phyloP scores from a whole-genome alignment of 2,888 invertebrate species.

The Drosophila anomalata region DNA sequence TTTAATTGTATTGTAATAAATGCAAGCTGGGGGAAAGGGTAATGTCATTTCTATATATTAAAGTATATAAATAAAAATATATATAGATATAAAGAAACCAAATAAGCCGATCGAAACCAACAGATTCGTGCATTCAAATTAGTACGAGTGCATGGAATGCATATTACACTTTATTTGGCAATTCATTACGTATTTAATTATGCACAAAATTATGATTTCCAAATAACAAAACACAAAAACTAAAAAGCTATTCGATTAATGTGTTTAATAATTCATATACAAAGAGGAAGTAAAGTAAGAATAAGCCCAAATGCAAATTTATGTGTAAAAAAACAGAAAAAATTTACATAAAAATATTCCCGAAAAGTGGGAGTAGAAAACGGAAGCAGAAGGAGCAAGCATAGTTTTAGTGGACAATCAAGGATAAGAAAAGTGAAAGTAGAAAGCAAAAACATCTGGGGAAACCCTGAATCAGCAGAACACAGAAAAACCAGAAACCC shows the following conservation, averaged over 20 bases:
- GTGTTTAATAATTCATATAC: conserved; percentile 47
- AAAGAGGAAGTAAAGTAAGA: conserved; percentile 17
- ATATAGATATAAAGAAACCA: conserved; percentile 29
- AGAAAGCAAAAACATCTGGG: conserved; percentile 23
- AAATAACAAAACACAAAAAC: conserved; percentile 4
- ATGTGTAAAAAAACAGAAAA: conserved; percentile 33
- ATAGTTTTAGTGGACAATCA: conserved; percentile 79
- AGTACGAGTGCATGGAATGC: conserved; percentile 43
- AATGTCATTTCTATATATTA: conserved; percentile 52
- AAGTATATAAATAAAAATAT: conserved; percentile 32
- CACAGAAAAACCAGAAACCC: background rate
- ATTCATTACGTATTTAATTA: conserved; percentile 70
- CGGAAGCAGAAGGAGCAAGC: conserved; percentile 57
- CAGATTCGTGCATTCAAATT: conserved; percentile 34
- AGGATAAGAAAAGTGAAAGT: conserved; percentile 50
- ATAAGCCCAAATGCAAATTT: conserved; percentile 26
- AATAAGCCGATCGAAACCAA: conserved; percentile 17
- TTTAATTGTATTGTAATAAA: conserved; percentile 73
- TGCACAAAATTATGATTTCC: conserved; percentile 55
- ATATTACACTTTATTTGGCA: conserved; percentile 69
- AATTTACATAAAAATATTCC: conserved; percentile 16
- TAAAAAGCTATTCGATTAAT: conserved; percentile 58
- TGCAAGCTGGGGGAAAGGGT: conserved; percentile 76
- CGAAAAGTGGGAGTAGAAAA: conserved; percentile 4
- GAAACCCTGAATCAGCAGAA: conserved; percentile 7